Evolutionary conservation across 2,797 vertebrate genomes (phyloP).

Genomic region (Lates japonicus): DNA sequence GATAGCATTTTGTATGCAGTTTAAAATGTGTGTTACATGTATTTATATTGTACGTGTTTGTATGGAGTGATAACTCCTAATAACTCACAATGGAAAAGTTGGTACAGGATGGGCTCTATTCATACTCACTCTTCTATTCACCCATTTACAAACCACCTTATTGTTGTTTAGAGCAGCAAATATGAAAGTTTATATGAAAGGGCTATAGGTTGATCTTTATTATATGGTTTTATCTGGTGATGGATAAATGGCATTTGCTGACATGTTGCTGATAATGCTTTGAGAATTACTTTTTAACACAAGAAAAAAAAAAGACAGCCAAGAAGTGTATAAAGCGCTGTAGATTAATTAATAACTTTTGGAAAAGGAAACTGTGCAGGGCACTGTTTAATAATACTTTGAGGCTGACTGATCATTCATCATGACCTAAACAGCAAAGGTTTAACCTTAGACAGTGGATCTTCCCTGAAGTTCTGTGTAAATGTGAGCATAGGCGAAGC

Average conservation of each 20-base stretch:
- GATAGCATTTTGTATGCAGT: not conserved
- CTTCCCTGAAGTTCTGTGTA: slow-evolving; percentile 25
- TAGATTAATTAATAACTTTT: not conserved
- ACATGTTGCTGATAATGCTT: not conserved
- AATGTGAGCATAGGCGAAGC: slow-evolving; percentile 27
- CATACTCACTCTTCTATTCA: not conserved
- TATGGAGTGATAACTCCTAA: not conserved
- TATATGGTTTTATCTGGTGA: not conserved
- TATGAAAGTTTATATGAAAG: not conserved
- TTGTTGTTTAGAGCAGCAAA: not conserved
- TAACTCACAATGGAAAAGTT: not conserved
- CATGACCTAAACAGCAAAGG: not conserved
- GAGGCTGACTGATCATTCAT: slow-evolving; percentile 3
- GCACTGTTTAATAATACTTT: not conserved
- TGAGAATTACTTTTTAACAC: not conserved
- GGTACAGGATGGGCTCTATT: not conserved
- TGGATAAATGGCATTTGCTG: not conserved
- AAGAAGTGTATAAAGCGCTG: not conserved
- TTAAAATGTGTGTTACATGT: not conserved
- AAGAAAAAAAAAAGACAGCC: not conserved
- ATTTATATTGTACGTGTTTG: not conserved
- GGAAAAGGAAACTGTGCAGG: not conserved
- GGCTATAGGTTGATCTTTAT: not conserved
- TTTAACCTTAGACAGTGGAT: slow-evolving; percentile 1
- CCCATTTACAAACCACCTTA: not conserved